Base-by-base conservation (phyloP, 1,140 invertebrate genomes). In the Calliphora vicina region DNA sequence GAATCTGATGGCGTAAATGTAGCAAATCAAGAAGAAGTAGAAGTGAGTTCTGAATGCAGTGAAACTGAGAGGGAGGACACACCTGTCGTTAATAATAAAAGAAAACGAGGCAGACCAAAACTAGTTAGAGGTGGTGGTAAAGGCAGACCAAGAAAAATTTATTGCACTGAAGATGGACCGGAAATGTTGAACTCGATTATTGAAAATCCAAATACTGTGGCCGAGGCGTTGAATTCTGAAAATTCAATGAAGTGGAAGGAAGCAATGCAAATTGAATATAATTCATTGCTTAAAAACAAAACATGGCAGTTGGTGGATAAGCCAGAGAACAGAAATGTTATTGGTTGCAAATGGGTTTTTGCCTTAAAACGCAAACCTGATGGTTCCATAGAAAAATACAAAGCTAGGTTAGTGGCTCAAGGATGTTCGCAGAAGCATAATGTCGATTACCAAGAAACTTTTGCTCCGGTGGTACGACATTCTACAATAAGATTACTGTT, bases 231-330 rank as follows among this genome's bases (percentile, higher is more conserved):
- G 25, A 29, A 61, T 9, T 67, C 23, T n/a, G 35, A 45, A 17
- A 72, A 86, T 43, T 84, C n/a, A 86, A 89, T 85, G 83, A 85
- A 86, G 26, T 91, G 87, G 88, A 83, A 83, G 50, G 26, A 81
- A 61, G 88, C 88, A 10, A 26, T 73, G 26, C 25, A 73, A 15
- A 12, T 25, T 3, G 71, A 73, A 29, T 73, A 73, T 29, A 35
- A 86, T 20, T 85, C 87, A n/a, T 82, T 88, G 12, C 83, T 83
- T 25, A 83, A 86, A 35, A 88, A 88, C 84, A 71, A 86, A 76
- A 84, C 86, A 12, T 91, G 87, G 86, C 67, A 74, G 10, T 45
- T 86, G 80, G 82, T 87, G 12, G 72, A 84, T 50, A 80, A 50
- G 81, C 88, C 81, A 42, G 13, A 4, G 9, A 42, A 42, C 1